Percentiles rank a stretch among this genome's conserved stretches.
These are phyloP conservation scores for Nesidiocoris tenuis DNA, from an alignment of 2,888 invertebrate species.

Conservation along the genomic window DNA sequence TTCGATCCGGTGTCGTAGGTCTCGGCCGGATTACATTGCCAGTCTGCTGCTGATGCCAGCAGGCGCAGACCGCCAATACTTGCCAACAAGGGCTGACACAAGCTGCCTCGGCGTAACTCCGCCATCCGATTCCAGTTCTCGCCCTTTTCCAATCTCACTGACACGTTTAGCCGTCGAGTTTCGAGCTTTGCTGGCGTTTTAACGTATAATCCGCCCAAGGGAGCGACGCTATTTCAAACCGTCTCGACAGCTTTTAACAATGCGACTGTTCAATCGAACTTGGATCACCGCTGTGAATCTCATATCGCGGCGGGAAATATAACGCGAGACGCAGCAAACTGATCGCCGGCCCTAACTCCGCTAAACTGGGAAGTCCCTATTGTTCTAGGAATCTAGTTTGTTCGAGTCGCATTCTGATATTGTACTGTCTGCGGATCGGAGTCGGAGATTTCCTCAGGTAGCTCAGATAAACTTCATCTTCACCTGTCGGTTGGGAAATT, in stretches of 20 bases:
- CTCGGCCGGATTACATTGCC: neutral
- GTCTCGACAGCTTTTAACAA: neutral
- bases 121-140: neutral
- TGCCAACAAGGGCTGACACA: neutral
- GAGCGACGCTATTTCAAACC: neutral
- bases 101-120: neutral
- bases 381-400: too few relatives aligned
- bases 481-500: too few relatives aligned
- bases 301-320: too few relatives aligned
- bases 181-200: neutral
- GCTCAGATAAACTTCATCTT: too few relatives aligned
- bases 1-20: neutral
- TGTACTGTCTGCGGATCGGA: too few relatives aligned
- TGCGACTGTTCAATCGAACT: neutral
- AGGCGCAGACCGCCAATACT: neutral
- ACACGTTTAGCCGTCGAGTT: neutral
- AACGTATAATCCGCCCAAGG: neutral
- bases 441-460: too few relatives aligned
- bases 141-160: neutral
- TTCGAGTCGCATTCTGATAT: too few relatives aligned
- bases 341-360: too few relatives aligned
- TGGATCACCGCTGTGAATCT: too few relatives aligned
- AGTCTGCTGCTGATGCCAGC: neutral
- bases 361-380: too few relatives aligned
- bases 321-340: too few relatives aligned